Evolutionary conservation across 2,888 invertebrate genomes (phyloP), one percentile per base, ranked within the genome.

Genomic region (Rhopalosiphum nymphaeae): DNA sequence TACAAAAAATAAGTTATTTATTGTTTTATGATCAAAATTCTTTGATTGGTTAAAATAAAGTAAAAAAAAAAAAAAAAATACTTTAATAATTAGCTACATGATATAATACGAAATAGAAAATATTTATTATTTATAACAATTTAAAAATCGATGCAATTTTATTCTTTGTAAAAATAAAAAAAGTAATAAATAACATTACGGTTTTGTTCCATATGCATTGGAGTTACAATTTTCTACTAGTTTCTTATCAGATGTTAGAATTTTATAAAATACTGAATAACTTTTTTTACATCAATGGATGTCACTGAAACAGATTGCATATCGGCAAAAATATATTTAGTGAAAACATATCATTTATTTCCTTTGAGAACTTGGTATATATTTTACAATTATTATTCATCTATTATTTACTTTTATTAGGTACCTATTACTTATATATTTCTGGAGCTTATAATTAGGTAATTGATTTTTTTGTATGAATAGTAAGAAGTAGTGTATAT

Each of bases 41-140:
- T 16, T n/a, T 67, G 16, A n/a, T 67, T n/a, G 16, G n/a, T 67
- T n/a, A 0, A 67, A n/a, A 61, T 25, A 57, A 25, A 57, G 1
- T n/a, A 61, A 61, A n/a, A 61, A 61, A 61, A n/a, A n/a, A n/a
- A n/a, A 61, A 29, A n/a, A 11, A 46, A 46, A 46, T 46, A 46
- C 13, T n/a, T n/a, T 3, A 67, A n/a, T 67, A n/a, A n/a, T 67
- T 67, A n/a, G 67, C 13, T 67, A 67, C n/a, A n/a, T 29, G 26
- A 7, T 61, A 11, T 29, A 61, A 29, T n/a, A 29, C 11, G 4
- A 61, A 29, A 61, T 67, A 67, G 67, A 67, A n/a, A 61, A 61
- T 67, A 67, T 67, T 67, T 67, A 67, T 67, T 67, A 67, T 67
- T 67, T 67, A 67, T 67, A n/a, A n/a, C n/a, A n/a, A 57, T 67